Conservation (phyloP, 2,797 vertebrate genomes). For the Lithobates sylvaticus region DNA sequence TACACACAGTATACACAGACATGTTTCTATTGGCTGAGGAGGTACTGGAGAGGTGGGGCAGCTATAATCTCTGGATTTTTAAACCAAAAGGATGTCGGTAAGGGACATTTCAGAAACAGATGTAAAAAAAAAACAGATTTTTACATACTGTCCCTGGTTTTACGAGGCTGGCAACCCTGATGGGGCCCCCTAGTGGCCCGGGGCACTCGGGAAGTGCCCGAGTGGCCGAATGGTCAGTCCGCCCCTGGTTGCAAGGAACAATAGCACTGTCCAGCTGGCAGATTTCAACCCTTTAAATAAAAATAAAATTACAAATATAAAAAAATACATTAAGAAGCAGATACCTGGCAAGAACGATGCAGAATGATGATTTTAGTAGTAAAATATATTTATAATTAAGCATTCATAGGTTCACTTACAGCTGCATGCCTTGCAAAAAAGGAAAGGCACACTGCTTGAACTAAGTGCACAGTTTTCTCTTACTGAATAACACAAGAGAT, state of each 20-base stretch:
- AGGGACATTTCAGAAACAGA: too few relatives aligned
- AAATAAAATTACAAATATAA: not conserved
- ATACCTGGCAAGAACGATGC: constrained; percentile 60
- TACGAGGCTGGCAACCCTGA: too few relatives aligned
- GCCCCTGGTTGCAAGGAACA: not conserved
- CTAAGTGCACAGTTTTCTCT: constrained; percentile 58
- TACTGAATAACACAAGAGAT: constrained; percentile 62
- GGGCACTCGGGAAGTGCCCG: too few relatives aligned
- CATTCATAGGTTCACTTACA: constrained; percentile 70
- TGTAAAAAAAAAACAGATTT: too few relatives aligned
- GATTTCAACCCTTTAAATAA: not conserved
- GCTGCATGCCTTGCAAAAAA: constrained; percentile 67
- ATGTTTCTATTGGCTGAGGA: too few relatives aligned
- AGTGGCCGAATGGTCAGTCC: too few relatives aligned
- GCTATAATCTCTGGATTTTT: too few relatives aligned
- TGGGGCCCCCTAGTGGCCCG: too few relatives aligned
- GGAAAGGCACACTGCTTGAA: constrained; percentile 67
- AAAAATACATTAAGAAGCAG: constrained; percentile 28
- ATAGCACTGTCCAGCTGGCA: not conserved
- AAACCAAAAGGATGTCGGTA: too few relatives aligned
- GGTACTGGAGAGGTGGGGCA: too few relatives aligned
- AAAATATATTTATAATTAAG: constrained; percentile 68
- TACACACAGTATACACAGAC: too few relatives aligned
- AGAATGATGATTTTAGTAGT: constrained; percentile 38
- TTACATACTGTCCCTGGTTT: too few relatives aligned